Conservation (phyloP, 2,113 vertebrate genomes). For the Oenanthe melanoleuca region DNA sequence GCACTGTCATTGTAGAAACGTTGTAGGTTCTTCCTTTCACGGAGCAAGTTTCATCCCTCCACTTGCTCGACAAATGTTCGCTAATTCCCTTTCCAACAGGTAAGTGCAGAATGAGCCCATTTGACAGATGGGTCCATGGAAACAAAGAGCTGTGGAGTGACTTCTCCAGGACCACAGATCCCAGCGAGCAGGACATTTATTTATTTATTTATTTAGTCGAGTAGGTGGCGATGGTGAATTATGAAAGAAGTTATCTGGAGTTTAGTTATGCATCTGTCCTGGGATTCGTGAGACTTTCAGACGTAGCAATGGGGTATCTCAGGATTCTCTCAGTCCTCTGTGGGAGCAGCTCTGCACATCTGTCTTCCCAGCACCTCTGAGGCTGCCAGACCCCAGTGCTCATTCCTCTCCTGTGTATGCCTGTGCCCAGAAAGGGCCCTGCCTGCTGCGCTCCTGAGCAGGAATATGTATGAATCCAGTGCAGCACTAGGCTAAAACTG, state of each 20-base stretch:
- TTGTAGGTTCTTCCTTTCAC: background rate
- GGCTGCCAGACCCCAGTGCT: background rate
- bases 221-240: background rate
- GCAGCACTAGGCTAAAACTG: background rate
- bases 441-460: background rate
- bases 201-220: background rate
- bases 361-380: background rate
- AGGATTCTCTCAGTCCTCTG: background rate
- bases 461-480: accelerated
- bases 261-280: background rate
- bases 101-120: background rate
- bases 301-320: background rate
- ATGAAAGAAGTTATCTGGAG: background rate
- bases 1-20: background rate
- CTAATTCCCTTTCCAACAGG: background rate
- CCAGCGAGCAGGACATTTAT: background rate
- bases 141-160: background rate
- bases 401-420: background rate
- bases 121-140: background rate
- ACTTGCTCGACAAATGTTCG: background rate
- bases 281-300: background rate
- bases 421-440: background rate
- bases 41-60: background rate
- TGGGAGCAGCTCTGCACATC: background rate
- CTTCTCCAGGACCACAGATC: background rate